A percentile compares a stretch with the other conserved stretches of the same genome.
These are phyloP conservation scores for Otocyon megalotis DNA, from an alignment of 2,113 vertebrate genomes.

Conservation along the genomic window DNA sequence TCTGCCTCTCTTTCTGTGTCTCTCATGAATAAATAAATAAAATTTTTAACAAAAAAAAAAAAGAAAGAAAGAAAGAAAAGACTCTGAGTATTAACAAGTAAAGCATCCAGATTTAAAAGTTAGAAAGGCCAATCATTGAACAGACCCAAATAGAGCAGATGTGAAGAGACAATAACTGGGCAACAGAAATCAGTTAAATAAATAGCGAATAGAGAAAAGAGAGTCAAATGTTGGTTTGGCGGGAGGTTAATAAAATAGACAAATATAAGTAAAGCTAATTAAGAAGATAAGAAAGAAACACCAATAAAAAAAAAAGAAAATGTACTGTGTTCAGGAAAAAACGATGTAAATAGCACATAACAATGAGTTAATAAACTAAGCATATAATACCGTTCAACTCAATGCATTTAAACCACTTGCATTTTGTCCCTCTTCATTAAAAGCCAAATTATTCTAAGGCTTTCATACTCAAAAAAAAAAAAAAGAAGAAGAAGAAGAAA, in stretches of 20 bases:
- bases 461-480: constrained; percentile 43
- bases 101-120: not conserved
- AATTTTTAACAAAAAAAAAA: no score
- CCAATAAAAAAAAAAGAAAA: not conserved
- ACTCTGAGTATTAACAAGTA: not conserved
- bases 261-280: not conserved
- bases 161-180: not conserved
- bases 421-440: constrained; percentile 73
- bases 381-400: constrained; percentile 35
- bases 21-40: no score
- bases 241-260: not conserved
- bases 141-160: not conserved
- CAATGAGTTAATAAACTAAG: not conserved
- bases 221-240: not conserved
- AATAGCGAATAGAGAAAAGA: not conserved
- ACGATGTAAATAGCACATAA: not conserved
- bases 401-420: constrained; percentile 53
- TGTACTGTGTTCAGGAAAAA: not conserved
- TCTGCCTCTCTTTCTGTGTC: no score
- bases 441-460: constrained; percentile 68
- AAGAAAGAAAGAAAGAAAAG: not conserved
- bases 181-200: not conserved
- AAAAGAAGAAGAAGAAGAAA: no score
- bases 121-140: not conserved
- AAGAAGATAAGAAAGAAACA: not conserved